phyloP scores from a whole-genome alignment of 2,113 vertebrate genomes.

The Entosphenus tridentatus region DNA sequence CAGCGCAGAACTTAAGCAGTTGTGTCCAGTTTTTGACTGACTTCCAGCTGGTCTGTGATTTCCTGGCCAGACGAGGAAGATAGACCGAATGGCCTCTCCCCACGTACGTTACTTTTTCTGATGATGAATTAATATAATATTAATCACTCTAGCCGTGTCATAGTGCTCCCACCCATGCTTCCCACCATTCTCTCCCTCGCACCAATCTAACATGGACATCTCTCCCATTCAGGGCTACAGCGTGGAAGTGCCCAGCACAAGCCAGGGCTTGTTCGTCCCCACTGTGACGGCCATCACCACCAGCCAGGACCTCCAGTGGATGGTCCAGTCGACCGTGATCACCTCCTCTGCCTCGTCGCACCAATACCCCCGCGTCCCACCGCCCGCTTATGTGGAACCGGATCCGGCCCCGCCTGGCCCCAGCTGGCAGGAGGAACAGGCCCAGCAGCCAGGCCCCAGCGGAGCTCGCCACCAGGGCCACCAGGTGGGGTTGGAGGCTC shows the following conservation, averaged over 20 bases:
- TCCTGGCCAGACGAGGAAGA: too few species aligned
- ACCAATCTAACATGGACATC: too few species aligned
- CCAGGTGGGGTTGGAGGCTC: not conserved
- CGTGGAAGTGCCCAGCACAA: constrained; percentile 43
- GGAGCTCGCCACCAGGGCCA: not conserved
- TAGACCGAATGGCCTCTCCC: too few species aligned
- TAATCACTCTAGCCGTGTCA: too few species aligned
- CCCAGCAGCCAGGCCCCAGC: not conserved
- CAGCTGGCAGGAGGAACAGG: not conserved
- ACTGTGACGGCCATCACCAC: constrained; percentile 64
- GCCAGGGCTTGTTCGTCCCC: constrained; percentile 55
- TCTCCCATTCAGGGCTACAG: constrained; percentile 39
- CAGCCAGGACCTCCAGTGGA: constrained; percentile 60
- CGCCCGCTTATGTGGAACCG: not conserved
- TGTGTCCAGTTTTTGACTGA: too few species aligned
- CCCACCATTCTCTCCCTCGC: too few species aligned
- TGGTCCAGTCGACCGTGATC: constrained; percentile 59
- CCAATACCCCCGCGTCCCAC: not conserved
- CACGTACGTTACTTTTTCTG: too few species aligned
- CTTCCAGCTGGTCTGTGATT: too few species aligned
- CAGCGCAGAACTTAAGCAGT: too few species aligned
- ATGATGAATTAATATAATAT: too few species aligned
- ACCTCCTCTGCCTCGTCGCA: constrained; percentile 52
- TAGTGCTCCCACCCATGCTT: too few species aligned
- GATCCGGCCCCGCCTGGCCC: constrained; percentile 1